Base-by-base conservation (phyloP, 2,888 invertebrate genomes). In the Mimachlamys varia region DNA sequence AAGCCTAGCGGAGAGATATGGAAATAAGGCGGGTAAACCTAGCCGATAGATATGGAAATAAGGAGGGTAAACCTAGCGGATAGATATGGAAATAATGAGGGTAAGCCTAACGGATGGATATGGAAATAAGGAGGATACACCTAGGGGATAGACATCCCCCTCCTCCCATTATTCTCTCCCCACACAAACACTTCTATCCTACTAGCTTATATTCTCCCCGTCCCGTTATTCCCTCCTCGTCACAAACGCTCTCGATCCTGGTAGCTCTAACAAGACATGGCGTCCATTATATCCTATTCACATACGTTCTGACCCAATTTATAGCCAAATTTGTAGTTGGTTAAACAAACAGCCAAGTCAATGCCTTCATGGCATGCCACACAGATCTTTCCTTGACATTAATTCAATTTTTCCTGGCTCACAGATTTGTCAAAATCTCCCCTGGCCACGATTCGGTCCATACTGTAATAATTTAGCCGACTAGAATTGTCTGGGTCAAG, bases 391-490 rank as follows among this genome's bases (percentile, higher is more conserved):
- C 76, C 76, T 76, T 76, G 76, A 76, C 76, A 76, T 76, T 76
- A 76, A 76, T 76, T 76, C 76, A 76, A 76, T 76, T 76, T 76
- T 76, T 12, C 76, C 76, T 76, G 76, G 76, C 76, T 76, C 76
- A 76, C 76, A 76, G 76, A 76, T 76, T 76, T 76, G 76, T 76
- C 76, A 76, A 76, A 76, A 76, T 76, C 76, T 76, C 76, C 76
- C 76, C 76, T 76, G 76, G 76, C 76, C 76, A 76, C 33, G 4
- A 33, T 76, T 76, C 76, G 13, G 33, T 76, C 76, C 76, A 76
- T 76, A 76, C 27, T 76, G 76, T 76, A 76, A 76, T 76, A 76
- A 76, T 76, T 76, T 76, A 76, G 76, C 76, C 33, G 76, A 76
- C 76, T 76, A 76, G 76, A 76, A 76, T 76, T 76, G 76, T 76